These are phyloP conservation scores for Chloroceryle amazona DNA, from an alignment of 2,797 vertebrate genomes.

Conservation along the genomic window DNA sequence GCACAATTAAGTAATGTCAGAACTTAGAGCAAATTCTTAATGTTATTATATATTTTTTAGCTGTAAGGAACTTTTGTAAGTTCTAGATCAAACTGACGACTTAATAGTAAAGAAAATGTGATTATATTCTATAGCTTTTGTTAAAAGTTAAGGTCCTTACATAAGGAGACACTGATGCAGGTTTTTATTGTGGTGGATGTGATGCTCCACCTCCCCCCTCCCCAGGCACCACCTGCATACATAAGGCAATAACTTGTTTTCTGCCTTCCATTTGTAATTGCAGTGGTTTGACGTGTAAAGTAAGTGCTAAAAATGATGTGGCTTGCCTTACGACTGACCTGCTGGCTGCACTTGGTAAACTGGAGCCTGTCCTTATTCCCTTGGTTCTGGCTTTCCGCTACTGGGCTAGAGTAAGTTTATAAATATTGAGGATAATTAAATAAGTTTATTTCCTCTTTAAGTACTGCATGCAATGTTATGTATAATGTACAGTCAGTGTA, in stretches of 20 bases:
- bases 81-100: background rate
- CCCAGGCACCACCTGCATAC: background rate
- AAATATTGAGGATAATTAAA: background rate
- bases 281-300: conserved; percentile 94
- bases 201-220: background rate
- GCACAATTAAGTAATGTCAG: background rate
- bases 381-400: conserved; percentile 96
- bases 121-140: background rate
- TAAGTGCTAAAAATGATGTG: conserved; percentile 96
- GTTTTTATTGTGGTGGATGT: background rate
- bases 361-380: conserved; percentile 92
- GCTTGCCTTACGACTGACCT: conserved; percentile 97
- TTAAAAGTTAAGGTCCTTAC: background rate
- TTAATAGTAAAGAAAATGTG: background rate
- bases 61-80: background rate
- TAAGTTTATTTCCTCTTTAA: background rate
- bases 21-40: background rate
- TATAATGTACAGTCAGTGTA: background rate
- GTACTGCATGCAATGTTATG: background rate
- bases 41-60: background rate
- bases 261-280: conserved; percentile 41
- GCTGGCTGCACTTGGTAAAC: conserved; percentile 90
- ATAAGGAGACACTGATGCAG: background rate
- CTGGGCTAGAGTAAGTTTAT: conserved; percentile 92
- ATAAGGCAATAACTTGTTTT: background rate